A percentile compares a stretch with the other conserved stretches of the same genome.
Conservation (phyloP, 2,113 vertebrate genomes). For the Tetraodon nigroviridis region DNA sequence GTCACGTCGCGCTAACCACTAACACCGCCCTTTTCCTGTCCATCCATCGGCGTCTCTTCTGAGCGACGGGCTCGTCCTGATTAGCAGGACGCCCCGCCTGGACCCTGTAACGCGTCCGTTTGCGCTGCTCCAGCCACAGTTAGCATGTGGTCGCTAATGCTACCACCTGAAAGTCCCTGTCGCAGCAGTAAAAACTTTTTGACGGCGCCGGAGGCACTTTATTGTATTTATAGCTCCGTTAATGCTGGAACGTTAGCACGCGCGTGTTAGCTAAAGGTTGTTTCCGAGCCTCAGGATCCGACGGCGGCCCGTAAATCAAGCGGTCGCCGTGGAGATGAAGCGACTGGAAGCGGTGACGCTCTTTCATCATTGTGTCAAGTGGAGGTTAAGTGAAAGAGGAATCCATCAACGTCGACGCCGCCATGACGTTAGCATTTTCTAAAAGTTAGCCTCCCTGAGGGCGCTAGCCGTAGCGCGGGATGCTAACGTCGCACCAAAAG, state of each 20-base stretch:
- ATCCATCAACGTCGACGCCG: no score
- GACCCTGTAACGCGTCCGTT: conserved; percentile 55
- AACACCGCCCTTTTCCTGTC: conserved; percentile 61
- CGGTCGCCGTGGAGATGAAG: conserved; percentile 12
- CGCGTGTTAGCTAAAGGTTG: conserved; percentile 25
- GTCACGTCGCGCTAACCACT: conserved; percentile 42
- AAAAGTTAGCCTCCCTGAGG: no score
- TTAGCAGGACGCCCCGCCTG: no score
- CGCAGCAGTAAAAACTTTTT: no score
- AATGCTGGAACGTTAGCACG: conserved; percentile 34
- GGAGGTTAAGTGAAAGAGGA: neutral
- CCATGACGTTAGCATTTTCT: no score
- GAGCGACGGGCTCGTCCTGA: no score
- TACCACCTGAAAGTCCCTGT: no score
- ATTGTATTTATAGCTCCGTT: conserved; percentile 38
- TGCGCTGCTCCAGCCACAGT: conserved; percentile 63
- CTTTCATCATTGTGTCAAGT: neutral
- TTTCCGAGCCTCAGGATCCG: conserved; percentile 16
- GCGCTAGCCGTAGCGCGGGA: no score
- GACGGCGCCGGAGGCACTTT: conserved; percentile 34
- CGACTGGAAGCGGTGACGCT: neutral
- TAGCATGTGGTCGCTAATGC: no score
- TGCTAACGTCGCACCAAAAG: no score
- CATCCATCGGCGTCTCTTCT: no score
- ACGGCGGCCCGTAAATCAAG: conserved; percentile 42